Conservation (phyloP, 2,888 invertebrate genomes). For the Apotomis turbidana region DNA sequence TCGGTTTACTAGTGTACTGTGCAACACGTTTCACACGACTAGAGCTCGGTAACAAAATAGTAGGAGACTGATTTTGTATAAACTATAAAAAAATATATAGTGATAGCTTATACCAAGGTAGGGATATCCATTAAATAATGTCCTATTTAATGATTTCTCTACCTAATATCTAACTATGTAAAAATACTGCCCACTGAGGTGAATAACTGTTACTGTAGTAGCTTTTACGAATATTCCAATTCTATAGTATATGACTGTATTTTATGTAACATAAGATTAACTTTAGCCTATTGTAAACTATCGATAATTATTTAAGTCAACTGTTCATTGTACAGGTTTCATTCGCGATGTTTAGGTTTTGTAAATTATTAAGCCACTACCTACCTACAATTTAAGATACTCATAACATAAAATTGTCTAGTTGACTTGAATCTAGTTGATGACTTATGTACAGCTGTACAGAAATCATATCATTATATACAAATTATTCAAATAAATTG, state of each 20-base stretch:
- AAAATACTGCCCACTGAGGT: slow-evolving; percentile 58
- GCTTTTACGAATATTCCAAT: slow-evolving; percentile 66
- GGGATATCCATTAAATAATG: slow-evolving; percentile 59
- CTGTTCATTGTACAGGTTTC: slow-evolving; percentile 77
- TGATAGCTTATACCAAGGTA: slow-evolving; percentile 75
- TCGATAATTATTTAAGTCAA: slow-evolving; percentile 64
- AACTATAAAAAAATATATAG: slow-evolving; percentile 65
- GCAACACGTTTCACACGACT: slow-evolving; percentile 58
- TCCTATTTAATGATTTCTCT: slow-evolving; percentile 57
- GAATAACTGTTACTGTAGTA: slow-evolving; percentile 46
- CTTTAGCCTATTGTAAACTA: slow-evolving; percentile 52
- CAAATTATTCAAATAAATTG: slow-evolving; percentile 82
- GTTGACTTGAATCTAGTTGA: slow-evolving; percentile 82
- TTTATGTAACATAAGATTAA: slow-evolving; percentile 71
- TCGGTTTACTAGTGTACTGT: slow-evolving; percentile 54
- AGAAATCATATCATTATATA: slow-evolving; percentile 83
- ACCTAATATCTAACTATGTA: slow-evolving; percentile 56
- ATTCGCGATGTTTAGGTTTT: slow-evolving; percentile 70
- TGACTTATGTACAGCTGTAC: slow-evolving; percentile 81
- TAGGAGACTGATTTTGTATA: slow-evolving; percentile 83
- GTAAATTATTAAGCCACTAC: slow-evolving; percentile 80
- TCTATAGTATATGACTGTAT: slow-evolving; percentile 73
- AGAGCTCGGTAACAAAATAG: slow-evolving; percentile 77
- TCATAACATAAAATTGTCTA: slow-evolving; percentile 80
- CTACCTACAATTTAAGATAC: slow-evolving; percentile 76